phyloP scores from a whole-genome alignment of 2,797 vertebrate genomes.

The Chelidonichthys spinosus region DNA sequence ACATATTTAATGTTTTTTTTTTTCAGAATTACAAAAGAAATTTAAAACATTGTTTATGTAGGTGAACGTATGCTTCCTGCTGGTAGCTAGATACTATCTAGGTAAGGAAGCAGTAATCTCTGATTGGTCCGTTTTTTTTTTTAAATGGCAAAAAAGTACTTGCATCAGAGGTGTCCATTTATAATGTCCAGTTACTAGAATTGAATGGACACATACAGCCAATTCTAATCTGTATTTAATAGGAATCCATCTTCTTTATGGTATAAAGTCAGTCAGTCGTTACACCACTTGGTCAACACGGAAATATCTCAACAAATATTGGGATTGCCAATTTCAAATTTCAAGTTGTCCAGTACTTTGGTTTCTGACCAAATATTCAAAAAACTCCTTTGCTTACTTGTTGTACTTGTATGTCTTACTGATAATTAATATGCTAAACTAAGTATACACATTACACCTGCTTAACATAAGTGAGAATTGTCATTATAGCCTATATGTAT shows the following conservation, averaged over 20 bases:
- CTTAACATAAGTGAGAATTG: not conserved
- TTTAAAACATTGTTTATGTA: too few relatives aligned
- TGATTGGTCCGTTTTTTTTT: too few relatives aligned
- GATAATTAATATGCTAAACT: not conserved
- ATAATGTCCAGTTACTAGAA: not conserved
- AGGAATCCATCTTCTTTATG: not conserved
- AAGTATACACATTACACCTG: not conserved
- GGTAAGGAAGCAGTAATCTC: too few relatives aligned
- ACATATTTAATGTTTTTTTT: too few relatives aligned
- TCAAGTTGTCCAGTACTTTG: not conserved
- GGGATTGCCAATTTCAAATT: not conserved
- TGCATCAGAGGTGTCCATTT: not conserved
- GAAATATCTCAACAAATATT: not conserved
- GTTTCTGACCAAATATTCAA: not conserved
- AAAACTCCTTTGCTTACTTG: not conserved
- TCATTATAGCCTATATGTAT: not conserved
- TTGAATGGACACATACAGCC: not conserved
- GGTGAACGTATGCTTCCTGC: too few relatives aligned
- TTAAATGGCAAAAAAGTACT: too few relatives aligned
- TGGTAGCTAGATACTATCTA: too few relatives aligned
- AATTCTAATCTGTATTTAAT: not conserved
- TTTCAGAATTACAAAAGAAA: too few relatives aligned
- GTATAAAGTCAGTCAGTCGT: not conserved
- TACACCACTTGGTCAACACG: not conserved
- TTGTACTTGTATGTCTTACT: not conserved